Conservation (phyloP, 2,888 invertebrate species). For the Cryptus armator region DNA sequence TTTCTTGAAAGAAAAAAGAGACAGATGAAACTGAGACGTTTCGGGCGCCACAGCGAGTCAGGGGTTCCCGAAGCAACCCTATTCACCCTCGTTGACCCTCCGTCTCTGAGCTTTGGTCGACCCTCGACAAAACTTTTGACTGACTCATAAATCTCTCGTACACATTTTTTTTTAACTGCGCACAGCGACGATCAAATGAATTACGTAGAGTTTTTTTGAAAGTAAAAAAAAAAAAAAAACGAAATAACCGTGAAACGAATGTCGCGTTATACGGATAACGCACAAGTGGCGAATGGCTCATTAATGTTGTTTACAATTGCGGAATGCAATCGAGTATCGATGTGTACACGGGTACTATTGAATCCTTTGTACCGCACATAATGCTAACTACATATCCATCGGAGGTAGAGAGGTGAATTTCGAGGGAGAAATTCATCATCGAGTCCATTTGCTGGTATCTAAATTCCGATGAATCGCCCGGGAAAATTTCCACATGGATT, state of each 20-base stretch:
- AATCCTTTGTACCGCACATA: constrained; percentile 25
- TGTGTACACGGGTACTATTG: constrained; percentile 5
- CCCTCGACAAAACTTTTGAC: constrained; percentile 37
- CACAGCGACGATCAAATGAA: neutral
- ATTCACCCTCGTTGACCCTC: neutral
- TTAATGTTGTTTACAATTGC: neutral
- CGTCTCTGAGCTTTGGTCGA: constrained; percentile 10
- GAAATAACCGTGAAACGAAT: neutral
- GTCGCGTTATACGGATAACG: neutral
- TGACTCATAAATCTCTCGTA: constrained; percentile 23
- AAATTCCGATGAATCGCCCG: constrained; percentile 35
- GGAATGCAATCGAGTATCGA: constrained; percentile 14
- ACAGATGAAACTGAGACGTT: constrained; percentile 16
- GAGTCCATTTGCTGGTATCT: constrained; percentile 29
- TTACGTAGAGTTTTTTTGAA: neutral
- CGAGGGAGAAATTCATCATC: constrained; percentile 46
- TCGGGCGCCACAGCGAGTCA: neutral
- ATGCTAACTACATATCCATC: neutral
- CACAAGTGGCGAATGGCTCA: neutral
- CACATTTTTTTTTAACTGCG: neutral
- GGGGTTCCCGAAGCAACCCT: constrained; percentile 9
- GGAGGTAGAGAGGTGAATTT: neutral
- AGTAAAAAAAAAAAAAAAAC: neutral
- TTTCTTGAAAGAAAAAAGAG: constrained; percentile 23
- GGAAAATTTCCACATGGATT: constrained; percentile 29